These are phyloP conservation scores for Echinarachnius parma DNA, from an alignment of 53 echinoderm and acorn worm species.

Conservation along the genomic window DNA sequence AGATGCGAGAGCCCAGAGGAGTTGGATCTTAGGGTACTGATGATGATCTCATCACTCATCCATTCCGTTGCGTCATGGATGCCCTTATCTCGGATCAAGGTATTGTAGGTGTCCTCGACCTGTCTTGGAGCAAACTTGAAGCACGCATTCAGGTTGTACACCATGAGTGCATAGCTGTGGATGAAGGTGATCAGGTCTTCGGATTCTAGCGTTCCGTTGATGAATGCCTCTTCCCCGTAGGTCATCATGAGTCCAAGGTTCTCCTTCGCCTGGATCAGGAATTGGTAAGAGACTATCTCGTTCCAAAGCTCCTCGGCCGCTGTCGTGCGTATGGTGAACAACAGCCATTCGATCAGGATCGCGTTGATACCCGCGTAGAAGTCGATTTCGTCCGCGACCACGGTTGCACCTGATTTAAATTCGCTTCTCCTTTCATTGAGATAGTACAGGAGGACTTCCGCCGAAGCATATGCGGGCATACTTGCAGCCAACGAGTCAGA, in stretches of 20 bases:
- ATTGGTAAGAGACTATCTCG: slow-evolving; percentile 53
- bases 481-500: background rate
- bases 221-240: slow-evolving; percentile 52
- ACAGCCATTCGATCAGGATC: slow-evolving; percentile 59
- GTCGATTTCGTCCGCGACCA: slow-evolving; percentile 39
- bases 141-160: slow-evolving; percentile 52
- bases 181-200: slow-evolving; percentile 46
- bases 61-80: slow-evolving; percentile 7
- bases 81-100: background rate
- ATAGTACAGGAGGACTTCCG: slow-evolving; percentile 18
- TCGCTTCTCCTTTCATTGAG: slow-evolving; percentile 16
- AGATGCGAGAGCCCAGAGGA: background rate
- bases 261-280: slow-evolving; percentile 69
- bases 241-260: slow-evolving; percentile 56
- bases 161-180: slow-evolving; percentile 32
- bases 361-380: slow-evolving; percentile 55
- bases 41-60: slow-evolving; percentile 38
- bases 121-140: slow-evolving; percentile 25
- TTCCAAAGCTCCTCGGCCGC: slow-evolving; percentile 52
- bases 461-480: background rate
- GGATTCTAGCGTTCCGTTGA: slow-evolving; percentile 17
- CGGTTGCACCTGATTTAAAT: background rate
- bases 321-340: slow-evolving; percentile 27
- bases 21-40: background rate
- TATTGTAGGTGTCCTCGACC: slow-evolving; percentile 21